A percentile compares a stretch with the other conserved stretches of the same genome.
These are phyloP conservation scores for Pelecanoides urinatrix DNA, from an alignment of 2,113 vertebrate genomes.

Conservation along the genomic window DNA sequence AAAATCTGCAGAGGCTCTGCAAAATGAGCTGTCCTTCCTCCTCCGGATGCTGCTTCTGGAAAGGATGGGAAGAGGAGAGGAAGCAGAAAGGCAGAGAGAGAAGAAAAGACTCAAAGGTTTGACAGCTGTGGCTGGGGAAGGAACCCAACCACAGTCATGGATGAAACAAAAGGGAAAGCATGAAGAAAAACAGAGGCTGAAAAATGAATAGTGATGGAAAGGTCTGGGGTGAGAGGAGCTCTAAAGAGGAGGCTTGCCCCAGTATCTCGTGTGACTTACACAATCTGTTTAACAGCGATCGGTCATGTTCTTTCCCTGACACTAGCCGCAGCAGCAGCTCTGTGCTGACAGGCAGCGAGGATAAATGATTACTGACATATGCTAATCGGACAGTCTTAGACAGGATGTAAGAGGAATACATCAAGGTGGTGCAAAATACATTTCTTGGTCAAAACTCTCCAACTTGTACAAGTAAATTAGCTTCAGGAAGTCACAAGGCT, in stretches of 20 bases:
- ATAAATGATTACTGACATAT: constrained; percentile 72
- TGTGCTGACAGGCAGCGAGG: constrained; percentile 50
- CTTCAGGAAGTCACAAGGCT: constrained; percentile 32
- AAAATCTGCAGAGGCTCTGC: background rate
- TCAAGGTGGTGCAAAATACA: constrained; percentile 19
- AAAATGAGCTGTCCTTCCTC: background rate
- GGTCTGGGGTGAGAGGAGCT: constrained; percentile 35
- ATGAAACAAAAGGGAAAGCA: background rate
- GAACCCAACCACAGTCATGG: background rate
- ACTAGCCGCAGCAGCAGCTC: constrained; percentile 4
- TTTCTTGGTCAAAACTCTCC: background rate
- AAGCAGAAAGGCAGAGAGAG: background rate
- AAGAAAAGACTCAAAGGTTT: background rate
- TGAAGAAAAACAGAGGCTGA: background rate
- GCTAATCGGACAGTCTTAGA: constrained; percentile 64
- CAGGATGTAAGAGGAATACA: constrained; percentile 35
- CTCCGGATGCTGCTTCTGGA: background rate
- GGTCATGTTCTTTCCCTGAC: constrained; percentile 65
- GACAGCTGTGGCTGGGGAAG: background rate
- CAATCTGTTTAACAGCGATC: constrained; percentile 70
- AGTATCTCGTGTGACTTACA: constrained; percentile 76
- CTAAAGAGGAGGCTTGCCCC: constrained; percentile 60
- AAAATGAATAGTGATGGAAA: constrained; percentile 36
- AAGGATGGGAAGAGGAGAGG: background rate
- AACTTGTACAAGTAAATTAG: constrained; percentile 55